phyloP scores from a whole-genome alignment of 2,113 vertebrate species.

The Sorex araneus region DNA sequence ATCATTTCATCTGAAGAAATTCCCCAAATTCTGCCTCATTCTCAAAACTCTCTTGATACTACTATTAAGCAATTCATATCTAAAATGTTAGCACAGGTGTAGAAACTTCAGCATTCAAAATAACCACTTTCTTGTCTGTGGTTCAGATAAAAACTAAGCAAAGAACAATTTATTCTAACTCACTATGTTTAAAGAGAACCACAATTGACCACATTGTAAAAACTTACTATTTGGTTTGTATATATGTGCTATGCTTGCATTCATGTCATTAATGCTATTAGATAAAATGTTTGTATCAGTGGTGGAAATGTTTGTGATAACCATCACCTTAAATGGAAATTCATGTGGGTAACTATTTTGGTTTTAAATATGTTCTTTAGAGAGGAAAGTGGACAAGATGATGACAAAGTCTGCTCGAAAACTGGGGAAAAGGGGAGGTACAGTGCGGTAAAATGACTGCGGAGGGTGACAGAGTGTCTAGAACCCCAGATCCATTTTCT shows the following conservation, averaged over 20 bases:
- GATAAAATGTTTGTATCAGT: slow-evolving; percentile 28
- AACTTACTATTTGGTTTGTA: background rate
- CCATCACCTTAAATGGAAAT: slow-evolving; percentile 65
- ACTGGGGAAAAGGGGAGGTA: background rate
- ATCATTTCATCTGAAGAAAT: too few relatives aligned
- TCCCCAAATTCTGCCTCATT: background rate
- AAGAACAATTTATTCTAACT: background rate
- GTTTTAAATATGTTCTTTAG: slow-evolving; percentile 13
- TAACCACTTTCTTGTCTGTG: background rate
- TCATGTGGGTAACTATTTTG: slow-evolving; percentile 22
- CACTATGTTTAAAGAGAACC: background rate
- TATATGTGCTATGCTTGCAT: background rate
- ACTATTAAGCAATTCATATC: background rate
- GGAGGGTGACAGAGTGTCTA: background rate
- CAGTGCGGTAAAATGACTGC: background rate
- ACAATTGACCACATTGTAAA: slow-evolving; percentile 1
- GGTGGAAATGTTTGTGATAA: slow-evolving; percentile 61
- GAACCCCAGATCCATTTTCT: background rate
- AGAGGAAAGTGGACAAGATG: background rate
- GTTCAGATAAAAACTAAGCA: background rate
- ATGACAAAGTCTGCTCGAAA: background rate
- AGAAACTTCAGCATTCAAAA: background rate
- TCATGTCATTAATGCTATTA: slow-evolving; percentile 3
- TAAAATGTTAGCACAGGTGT: background rate
- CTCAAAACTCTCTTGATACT: background rate